Conservation (phyloP, 2,113 vertebrate species). For the Notarius quadriscutis region DNA sequence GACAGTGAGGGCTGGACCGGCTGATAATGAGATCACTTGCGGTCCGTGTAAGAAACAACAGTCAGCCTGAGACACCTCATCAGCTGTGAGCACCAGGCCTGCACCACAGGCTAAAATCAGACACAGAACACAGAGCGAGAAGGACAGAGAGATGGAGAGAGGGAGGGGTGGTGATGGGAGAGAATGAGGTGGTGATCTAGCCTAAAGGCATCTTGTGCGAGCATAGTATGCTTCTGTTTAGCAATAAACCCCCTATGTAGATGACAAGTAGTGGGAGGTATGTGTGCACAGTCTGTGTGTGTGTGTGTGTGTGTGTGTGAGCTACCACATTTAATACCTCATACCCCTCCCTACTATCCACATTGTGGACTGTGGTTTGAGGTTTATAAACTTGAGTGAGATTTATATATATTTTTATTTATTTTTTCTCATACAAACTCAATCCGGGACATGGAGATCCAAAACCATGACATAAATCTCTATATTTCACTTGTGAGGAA, state of each 20-base stretch:
- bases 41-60: slow-evolving; percentile 38
- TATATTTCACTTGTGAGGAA: too few species aligned
- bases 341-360: slow-evolving; percentile 26
- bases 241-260: slow-evolving; percentile 38
- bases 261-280: slow-evolving; percentile 39
- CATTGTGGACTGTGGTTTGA: slow-evolving; percentile 16
- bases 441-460: too few species aligned
- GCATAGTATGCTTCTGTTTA: slow-evolving; percentile 44
- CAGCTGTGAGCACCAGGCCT: slow-evolving; percentile 44
- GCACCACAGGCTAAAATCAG: slow-evolving; percentile 29
- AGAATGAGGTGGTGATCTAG: background rate
- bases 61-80: slow-evolving; percentile 42
- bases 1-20: slow-evolving; percentile 18
- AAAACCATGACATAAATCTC: too few species aligned
- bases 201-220: slow-evolving; percentile 45
- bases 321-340: slow-evolving; percentile 15
- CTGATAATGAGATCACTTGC: slow-evolving; percentile 38
- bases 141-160: slow-evolving; percentile 12
- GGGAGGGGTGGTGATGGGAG: background rate
- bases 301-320: background rate
- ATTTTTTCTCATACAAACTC: too few species aligned
- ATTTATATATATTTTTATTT: too few species aligned
- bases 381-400: background rate
- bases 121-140: background rate
- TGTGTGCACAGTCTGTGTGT: slow-evolving; percentile 1